Evolutionary conservation across 2,888 invertebrate genomes (phyloP), one percentile per base, ranked within the genome.

Genomic region (Acrocyrtus sp.): DNA sequence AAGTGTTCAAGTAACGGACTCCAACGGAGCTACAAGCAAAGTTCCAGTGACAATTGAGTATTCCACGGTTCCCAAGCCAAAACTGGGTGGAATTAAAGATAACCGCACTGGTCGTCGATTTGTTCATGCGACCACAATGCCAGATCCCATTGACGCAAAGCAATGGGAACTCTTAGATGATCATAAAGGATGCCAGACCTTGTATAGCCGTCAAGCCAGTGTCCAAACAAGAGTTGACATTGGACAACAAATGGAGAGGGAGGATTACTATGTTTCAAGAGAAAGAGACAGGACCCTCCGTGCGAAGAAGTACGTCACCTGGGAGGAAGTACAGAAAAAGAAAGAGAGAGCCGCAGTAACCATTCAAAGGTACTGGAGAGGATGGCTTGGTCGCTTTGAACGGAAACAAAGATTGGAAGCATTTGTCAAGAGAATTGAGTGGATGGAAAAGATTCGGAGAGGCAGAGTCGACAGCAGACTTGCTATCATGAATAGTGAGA

Each of bases 21-120:
- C 63, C 85, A 85, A 53, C 84, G 86, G 53, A 10, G 47, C 19
- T 1, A 29, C 47, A 24, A 86, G 85, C 79, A 85, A 86, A 58
- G 83, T 89, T 17, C 86, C 88, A 15, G 88, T 89, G 0, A 88
- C 88, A 83, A 88, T 90, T 75, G 87, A 88, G 78, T 87, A 89
- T 80, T 84, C 86, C 43, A 82, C 85, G 0, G 90, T 91, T 41
- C 83, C 86, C 45, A 95, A 95, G 83, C 92, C 93, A 0, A 92
- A 90, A 85, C 84, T 91, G 78, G 94, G 95, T 58, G 96, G 96
- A 34, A 96, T 91, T 84, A 87, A 88, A 72, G 89, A 96, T 84
- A 88, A 88, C 78, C 83, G 87, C 60, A 92, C 90, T 65, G 90
- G 90, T 22, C 84, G 87, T 8, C 88, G 91, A 81, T 96, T 91